Conservation (phyloP, 1,140 invertebrate species). For the Leptinotarsa texana region DNA sequence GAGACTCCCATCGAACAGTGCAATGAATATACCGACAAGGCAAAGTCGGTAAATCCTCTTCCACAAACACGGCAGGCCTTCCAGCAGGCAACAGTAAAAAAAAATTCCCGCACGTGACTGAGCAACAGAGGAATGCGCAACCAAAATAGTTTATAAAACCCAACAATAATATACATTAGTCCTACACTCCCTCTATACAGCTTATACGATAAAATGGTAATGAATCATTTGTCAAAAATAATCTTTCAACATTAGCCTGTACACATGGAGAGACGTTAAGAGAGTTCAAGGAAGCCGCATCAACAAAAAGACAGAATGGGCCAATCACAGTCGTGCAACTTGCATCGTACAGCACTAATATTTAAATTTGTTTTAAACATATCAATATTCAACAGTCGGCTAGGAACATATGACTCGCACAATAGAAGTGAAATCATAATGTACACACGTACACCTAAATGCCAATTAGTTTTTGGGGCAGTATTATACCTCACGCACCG, state of each 20-base stretch:
- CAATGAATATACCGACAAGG: neutral
- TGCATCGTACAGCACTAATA: slow-evolving; percentile 45
- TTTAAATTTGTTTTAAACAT: slow-evolving; percentile 34
- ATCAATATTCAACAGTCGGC: slow-evolving; percentile 37
- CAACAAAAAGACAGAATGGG: slow-evolving; percentile 30
- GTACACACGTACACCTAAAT: slow-evolving; percentile 44
- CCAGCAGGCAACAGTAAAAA: no score
- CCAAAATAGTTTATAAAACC: slow-evolving; percentile 45
- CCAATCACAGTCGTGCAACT: slow-evolving; percentile 29
- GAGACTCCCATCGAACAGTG: neutral
- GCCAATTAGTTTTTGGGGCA: slow-evolving; percentile 30
- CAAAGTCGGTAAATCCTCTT: no score
- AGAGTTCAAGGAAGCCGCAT: slow-evolving; percentile 27
- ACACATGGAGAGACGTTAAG: slow-evolving; percentile 42
- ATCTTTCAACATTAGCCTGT: slow-evolving; percentile 52
- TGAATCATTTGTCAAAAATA: slow-evolving; percentile 54
- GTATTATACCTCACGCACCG: slow-evolving; percentile 20
- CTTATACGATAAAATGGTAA: slow-evolving; percentile 53
- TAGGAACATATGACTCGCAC: slow-evolving; percentile 52
- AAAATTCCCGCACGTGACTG: slow-evolving; percentile 29
- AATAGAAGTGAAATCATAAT: slow-evolving; percentile 48
- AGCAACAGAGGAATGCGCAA: slow-evolving; percentile 48
- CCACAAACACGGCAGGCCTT: no score
- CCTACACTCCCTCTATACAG: slow-evolving; percentile 53
- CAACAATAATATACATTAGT: slow-evolving; percentile 53